A percentile compares a stretch with the other conserved stretches of the same genome.
Conservation (phyloP, 2,888 invertebrate species). For the Pteria penguin region DNA sequence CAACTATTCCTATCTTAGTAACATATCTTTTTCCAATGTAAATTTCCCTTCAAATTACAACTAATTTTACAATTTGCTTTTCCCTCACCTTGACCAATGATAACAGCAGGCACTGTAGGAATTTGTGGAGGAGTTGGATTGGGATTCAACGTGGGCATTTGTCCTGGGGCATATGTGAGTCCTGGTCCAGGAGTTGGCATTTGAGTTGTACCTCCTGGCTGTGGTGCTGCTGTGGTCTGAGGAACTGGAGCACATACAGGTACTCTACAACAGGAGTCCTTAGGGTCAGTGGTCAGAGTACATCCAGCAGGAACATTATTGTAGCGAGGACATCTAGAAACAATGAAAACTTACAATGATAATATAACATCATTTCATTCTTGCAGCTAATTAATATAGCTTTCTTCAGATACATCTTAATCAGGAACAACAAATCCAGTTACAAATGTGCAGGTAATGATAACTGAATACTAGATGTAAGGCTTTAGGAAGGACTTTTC, state of each 20-base stretch:
- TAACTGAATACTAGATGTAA: too few relatives aligned
- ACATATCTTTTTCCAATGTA: too few relatives aligned
- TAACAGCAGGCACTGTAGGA: conserved; percentile 56
- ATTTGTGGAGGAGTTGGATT: conserved; percentile 40
- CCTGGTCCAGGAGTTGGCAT: conserved; percentile 36
- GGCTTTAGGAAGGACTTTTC: too few relatives aligned
- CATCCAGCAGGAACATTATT: conserved; percentile 56
- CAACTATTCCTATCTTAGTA: too few relatives aligned
- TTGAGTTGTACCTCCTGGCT: conserved; percentile 19
- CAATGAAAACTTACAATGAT: too few relatives aligned
- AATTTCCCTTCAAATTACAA: too few relatives aligned
- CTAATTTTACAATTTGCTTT: too few relatives aligned
- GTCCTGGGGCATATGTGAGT: conserved; percentile 6
- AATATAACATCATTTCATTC: too few relatives aligned
- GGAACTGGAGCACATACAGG: conserved; percentile 57
- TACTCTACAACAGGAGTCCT: conserved; percentile 64
- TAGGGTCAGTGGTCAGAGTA: conserved; percentile 59
- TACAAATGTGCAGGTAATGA: too few relatives aligned
- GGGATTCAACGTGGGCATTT: conserved; percentile 41
- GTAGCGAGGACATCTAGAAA: conserved; percentile 59
- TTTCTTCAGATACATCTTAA: too few relatives aligned
- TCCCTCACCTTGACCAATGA: conserved; percentile 57
- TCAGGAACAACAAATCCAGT: too few relatives aligned
- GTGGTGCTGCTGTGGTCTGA: conserved; percentile 45
- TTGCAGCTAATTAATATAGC: too few relatives aligned